Percentiles rank a stretch among this genome's conserved stretches.
These are phyloP conservation scores for Microdon myrmicae DNA, from an alignment of 2,888 invertebrate genomes.

Conservation along the genomic window DNA sequence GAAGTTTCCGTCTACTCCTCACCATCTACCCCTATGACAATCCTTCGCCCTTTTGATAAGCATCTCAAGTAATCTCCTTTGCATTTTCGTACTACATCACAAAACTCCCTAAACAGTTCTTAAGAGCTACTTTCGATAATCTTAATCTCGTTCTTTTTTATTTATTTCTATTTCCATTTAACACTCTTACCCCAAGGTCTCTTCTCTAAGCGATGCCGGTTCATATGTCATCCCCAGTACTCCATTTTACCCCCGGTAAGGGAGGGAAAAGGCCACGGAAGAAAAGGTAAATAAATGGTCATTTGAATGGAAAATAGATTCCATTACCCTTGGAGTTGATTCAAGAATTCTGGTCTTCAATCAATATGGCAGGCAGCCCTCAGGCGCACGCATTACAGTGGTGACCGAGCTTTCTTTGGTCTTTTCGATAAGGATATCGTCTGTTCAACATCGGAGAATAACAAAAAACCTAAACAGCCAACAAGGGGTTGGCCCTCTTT, in stretches of 20 bases:
- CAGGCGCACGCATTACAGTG: conserved; percentile 22
- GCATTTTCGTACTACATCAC: conserved; percentile 20
- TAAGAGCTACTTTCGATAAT: conserved; percentile 52
- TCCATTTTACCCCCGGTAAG: conserved; percentile 25
- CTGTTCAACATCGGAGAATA: conserved; percentile 18
- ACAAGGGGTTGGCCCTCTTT: conserved; percentile 30
- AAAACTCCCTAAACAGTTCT: conserved; percentile 27
- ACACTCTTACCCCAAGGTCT: conserved; percentile 32
- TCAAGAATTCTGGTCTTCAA: conserved; percentile 21
- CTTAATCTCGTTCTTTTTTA: conserved; percentile 51
- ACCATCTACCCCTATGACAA: not conserved
- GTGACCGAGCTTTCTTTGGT: conserved; percentile 23
- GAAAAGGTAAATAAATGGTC: conserved; percentile 51
- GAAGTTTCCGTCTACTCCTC: conserved; percentile 16
- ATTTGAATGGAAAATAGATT: conserved; percentile 53
- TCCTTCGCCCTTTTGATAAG: no score
- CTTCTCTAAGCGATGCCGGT: conserved; percentile 10
- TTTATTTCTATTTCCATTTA: conserved; percentile 50
- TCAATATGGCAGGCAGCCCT: conserved; percentile 21
- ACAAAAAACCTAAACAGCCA: conserved; percentile 47
- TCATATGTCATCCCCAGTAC: conserved; percentile 46
- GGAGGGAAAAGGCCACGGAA: conserved; percentile 6
- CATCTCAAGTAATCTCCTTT: conserved; percentile 15
- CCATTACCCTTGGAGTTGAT: conserved; percentile 49
- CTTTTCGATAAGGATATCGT: conserved; percentile 28